Conservation (phyloP, 2,888 invertebrate species). For the Leucozona laternaria region DNA sequence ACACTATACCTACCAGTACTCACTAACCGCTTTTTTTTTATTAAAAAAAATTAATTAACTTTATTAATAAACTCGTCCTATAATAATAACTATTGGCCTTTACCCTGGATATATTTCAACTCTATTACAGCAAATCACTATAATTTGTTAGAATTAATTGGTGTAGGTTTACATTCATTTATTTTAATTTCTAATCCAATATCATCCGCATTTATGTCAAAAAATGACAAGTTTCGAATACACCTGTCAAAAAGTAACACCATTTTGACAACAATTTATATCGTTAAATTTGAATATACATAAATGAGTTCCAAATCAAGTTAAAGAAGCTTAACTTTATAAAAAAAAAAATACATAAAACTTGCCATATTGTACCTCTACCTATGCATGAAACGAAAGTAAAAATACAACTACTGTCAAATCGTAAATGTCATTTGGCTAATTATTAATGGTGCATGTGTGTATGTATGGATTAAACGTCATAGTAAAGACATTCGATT, state of each 20-base stretch:
- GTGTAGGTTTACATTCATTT: not conserved
- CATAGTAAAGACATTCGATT: not conserved
- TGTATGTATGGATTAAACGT: not conserved
- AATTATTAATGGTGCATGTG: not conserved
- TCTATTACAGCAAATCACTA: not conserved
- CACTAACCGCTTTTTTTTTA: not conserved
- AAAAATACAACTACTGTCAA: not conserved
- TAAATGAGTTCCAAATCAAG: not conserved
- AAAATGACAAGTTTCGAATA: not conserved
- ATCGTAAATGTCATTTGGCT: conserved; percentile 3
- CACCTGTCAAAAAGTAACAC: not conserved
- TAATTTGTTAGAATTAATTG: not conserved
- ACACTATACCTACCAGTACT: no score
- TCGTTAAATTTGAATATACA: not conserved
- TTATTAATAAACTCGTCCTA: not conserved
- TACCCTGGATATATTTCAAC: not conserved
- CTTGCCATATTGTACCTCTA: not conserved
- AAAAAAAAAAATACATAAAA: not conserved
- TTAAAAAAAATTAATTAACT: not conserved
- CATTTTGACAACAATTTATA: not conserved
- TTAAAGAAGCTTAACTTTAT: not conserved
- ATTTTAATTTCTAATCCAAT: not conserved
- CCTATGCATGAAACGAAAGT: not conserved
- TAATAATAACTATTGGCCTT: not conserved
- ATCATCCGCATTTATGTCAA: not conserved